These are phyloP conservation scores for Dolichomitus sp. DNA, from an alignment of 2,888 invertebrate species.

Conservation along the genomic window DNA sequence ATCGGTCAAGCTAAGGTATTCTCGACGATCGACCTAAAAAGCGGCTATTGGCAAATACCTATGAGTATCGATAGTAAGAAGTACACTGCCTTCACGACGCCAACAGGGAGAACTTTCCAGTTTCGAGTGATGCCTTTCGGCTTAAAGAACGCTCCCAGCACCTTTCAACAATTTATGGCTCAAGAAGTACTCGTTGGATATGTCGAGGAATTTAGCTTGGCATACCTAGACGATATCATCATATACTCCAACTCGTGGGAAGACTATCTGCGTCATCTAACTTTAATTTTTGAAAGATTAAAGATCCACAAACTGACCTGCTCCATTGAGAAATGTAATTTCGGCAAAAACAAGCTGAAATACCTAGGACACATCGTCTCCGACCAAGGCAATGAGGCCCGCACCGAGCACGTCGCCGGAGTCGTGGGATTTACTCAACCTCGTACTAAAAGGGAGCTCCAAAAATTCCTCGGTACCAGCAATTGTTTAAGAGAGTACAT, in stretches of 20 bases:
- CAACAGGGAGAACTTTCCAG: slow-evolving; percentile 73
- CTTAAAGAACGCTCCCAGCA: too few species aligned
- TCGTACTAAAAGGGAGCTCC: not conserved
- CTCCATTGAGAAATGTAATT: too few species aligned
- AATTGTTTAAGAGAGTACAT: slow-evolving; percentile 35
- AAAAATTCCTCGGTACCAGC: slow-evolving; percentile 20
- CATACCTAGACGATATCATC: not conserved
- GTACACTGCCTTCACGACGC: slow-evolving; percentile 75
- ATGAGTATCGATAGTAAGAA: slow-evolving; percentile 66
- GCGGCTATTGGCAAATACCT: slow-evolving; percentile 79
- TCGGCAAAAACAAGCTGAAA: too few species aligned
- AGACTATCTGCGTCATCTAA: too few species aligned
- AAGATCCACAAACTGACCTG: too few species aligned
- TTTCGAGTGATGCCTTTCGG: slow-evolving; percentile 77
- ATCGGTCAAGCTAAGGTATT: slow-evolving; percentile 73
- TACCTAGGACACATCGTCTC: not conserved
- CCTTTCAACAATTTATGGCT: slow-evolving; percentile 75
- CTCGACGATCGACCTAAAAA: slow-evolving; percentile 75
- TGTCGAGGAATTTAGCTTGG: slow-evolving; percentile 64
- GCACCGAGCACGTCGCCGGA: not conserved
- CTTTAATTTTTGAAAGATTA: too few species aligned
- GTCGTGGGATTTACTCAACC: not conserved
- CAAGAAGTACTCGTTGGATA: slow-evolving; percentile 69
- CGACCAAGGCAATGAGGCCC: too few species aligned
- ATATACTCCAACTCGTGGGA: too few species aligned